Base-by-base conservation (phyloP, 2,888 invertebrate species). In the Drosophila atripex region DNA sequence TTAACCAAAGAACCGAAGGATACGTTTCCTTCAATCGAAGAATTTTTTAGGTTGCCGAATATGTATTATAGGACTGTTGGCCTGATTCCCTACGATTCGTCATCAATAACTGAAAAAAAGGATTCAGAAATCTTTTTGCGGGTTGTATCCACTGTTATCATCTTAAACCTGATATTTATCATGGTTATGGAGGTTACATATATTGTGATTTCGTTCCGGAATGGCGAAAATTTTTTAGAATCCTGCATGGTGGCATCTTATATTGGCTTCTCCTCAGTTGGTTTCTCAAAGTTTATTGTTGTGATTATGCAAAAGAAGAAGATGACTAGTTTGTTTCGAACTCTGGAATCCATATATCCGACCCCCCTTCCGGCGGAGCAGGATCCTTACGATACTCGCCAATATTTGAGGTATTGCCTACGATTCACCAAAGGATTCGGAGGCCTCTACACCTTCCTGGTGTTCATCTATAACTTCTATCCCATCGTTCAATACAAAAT, bases 391-490 rank as follows among this genome's bases (percentile, higher is more conserved):
- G 28, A 65, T 5, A 56, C 86, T 9, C 25, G 52, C 0, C 5
- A 57, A 0, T 78, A 86, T 65, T 30, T 83, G 18, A 47, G 64
- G 0, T 55, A 70, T 3, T 74, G 73, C n/a, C 68, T 47, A 0
- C 49, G 71, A 11, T 52, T 84, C 4, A 78, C 77, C 4, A 65
- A 75, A 32, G 65, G 71, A 7, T 89, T 89, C 50, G 60, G 80
- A 0, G 46, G 63, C n/a, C 70, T 90, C 0, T 91, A 89, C 43
- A 69, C 88, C 73, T 6, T 82, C 0, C 73, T 90, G 0, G 78
- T 90, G 9, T 82, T 73, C 72, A 80, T 77, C 0, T 91, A 89
- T 35, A 90, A 89, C 60, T 54, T 90, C 0, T 83, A 71, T 12
- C 52, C 74, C 1, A 30, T 82, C 0, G 3, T 78, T 1, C 71